Base-by-base conservation (phyloP, 1,140 invertebrate species). In the Anastrepha obliqua region DNA sequence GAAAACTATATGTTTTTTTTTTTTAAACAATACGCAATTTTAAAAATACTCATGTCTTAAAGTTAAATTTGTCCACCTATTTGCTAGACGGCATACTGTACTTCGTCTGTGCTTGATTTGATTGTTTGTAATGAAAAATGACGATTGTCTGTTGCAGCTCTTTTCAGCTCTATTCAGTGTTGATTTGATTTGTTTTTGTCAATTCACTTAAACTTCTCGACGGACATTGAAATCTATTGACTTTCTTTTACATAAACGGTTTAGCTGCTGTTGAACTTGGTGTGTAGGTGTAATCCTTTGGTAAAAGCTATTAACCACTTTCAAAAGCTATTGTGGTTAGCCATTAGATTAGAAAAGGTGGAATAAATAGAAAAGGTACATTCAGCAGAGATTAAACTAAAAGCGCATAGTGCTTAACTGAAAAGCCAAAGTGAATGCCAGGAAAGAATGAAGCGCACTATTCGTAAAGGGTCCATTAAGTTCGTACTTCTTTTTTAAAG, bases 111-210 rank as follows among this genome's bases (percentile, higher is more conserved):
- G 15, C 44, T 78, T 15, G 74, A 78, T 78, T 78, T 78, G 74
- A 78, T 78, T 78, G 74, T 78, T 29, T 51, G 74, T 55, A n/a
- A 51, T 20, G 47, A 20, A 55, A 39, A 55, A 17, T 78, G 74
- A 55, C n/a, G 55, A 17, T 15, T 78, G 74, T 51, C 44, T 8
- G 39, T 51, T 78, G 64, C 29, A 67, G 20, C 64, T 67, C 29
- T 67, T 67, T 67, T 39, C 11, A 4, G 8, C 5, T 9, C 20
- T n/a, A 67, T 6, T 67, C 64, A 8, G 3, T 67, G 29, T 67
- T 67, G n/a, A 78, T 78, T 78, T 78, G 44, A 78, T 78, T 78
- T 78, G 74, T 78, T 78, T 55, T 55, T 78, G 74, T 17, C 39
- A 29, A 39, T 78, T 47, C 17, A 81, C 8, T 58, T 81, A 17